Evolutionary conservation across 2,113 vertebrate species (phyloP).

Genomic region (Columba janthina): DNA sequence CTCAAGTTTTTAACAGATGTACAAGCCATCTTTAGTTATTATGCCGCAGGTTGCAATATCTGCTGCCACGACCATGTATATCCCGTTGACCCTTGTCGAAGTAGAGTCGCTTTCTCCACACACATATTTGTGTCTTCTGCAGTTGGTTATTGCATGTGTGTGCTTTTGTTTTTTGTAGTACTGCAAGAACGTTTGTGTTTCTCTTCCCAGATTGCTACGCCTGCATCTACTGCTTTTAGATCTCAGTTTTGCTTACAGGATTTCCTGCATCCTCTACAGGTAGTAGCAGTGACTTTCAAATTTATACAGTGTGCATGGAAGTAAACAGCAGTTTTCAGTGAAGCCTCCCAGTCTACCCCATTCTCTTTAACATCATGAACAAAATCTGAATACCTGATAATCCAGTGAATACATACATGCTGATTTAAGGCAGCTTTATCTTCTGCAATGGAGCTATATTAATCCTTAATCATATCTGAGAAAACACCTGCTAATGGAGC

Average conservation of each 20-base stretch:
- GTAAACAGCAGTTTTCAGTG: background rate
- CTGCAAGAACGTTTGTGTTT: background rate
- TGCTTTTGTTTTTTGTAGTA: background rate
- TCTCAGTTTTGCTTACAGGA: background rate
- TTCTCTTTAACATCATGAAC: background rate
- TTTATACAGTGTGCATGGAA: background rate
- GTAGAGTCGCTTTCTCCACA: background rate
- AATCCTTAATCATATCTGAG: background rate
- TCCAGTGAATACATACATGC: background rate
- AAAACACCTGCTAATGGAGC: background rate
- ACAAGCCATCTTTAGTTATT: background rate
- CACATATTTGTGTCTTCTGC: background rate
- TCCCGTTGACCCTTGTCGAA: background rate
- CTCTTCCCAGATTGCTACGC: background rate
- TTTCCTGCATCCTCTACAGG: background rate
- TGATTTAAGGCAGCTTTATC: background rate
- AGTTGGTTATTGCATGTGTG: background rate
- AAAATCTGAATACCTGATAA: background rate
- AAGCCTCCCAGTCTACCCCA: background rate
- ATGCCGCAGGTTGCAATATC: background rate
- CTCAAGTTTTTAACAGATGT: background rate
- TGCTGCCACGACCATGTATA: accelerated
- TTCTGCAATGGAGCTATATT: background rate
- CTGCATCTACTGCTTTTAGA: background rate
- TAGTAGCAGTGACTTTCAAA: background rate